Evolutionary conservation across 2,797 vertebrate genomes (phyloP).

Genomic region (Xyrichtys novacula): DNA sequence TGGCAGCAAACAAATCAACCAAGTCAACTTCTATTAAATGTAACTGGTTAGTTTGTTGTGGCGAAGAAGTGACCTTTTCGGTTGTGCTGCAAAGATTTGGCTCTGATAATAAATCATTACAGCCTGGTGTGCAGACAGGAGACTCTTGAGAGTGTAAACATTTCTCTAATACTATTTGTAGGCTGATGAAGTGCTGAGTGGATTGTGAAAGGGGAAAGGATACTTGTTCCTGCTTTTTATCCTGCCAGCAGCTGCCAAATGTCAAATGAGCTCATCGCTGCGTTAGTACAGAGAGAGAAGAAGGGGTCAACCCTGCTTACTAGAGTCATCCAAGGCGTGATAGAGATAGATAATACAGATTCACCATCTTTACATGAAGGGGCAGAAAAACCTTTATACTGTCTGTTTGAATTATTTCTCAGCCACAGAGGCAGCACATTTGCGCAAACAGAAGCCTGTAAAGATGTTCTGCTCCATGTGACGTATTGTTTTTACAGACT

Average conservation of each 20-base stretch:
- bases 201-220: slow-evolving; percentile 63
- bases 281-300: slow-evolving; percentile 16
- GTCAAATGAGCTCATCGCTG: slow-evolving; percentile 64
- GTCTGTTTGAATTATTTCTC: background rate
- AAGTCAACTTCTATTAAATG: slow-evolving; percentile 10
- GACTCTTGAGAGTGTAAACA: slow-evolving; percentile 69
- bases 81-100: slow-evolving; percentile 37
- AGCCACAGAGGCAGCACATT: background rate
- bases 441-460: background rate
- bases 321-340: slow-evolving; percentile 11
- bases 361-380: background rate
- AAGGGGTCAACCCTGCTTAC: background rate
- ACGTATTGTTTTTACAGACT: slow-evolving; percentile 16
- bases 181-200: slow-evolving; percentile 45
- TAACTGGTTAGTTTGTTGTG: slow-evolving; percentile 29
- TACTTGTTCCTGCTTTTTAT: slow-evolving; percentile 62
- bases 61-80: slow-evolving; percentile 17
- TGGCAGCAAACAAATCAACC: slow-evolving; percentile 17
- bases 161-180: slow-evolving; percentile 70
- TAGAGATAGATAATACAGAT: background rate
- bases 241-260: slow-evolving; percentile 53
- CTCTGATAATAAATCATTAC: slow-evolving; percentile 63
- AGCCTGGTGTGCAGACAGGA: slow-evolving; percentile 49
- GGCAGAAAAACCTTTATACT: background rate
- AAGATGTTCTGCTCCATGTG: slow-evolving; percentile 3